Conservation (phyloP, 2,113 vertebrate species). For the Dipodomys merriami region DNA sequence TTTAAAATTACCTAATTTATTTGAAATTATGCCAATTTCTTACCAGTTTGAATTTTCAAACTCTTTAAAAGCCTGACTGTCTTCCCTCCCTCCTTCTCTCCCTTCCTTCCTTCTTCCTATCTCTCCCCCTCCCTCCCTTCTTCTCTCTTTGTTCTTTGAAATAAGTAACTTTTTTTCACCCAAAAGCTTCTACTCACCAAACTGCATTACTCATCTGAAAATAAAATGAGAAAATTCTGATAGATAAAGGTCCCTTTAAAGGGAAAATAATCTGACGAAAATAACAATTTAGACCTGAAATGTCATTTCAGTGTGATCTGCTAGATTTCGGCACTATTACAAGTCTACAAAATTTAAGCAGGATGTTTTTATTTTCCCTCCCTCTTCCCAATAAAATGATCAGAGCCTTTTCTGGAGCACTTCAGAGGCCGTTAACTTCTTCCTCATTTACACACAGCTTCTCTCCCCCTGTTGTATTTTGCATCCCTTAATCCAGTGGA, state of each 20-base stretch:
- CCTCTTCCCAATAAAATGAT: conserved; percentile 73
- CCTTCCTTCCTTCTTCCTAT: too few species aligned
- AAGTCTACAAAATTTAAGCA: conserved; percentile 60
- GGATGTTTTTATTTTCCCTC: conserved; percentile 13
- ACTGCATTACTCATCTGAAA: conserved; percentile 15
- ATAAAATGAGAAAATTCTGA: conserved; percentile 55
- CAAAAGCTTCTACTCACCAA: conserved; percentile 35
- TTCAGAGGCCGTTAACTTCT: conserved; percentile 78
- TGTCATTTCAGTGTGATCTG: not conserved
- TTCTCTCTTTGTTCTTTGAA: not conserved
- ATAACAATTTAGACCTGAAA: conserved; percentile 48
- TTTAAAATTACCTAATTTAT: conserved; percentile 1
- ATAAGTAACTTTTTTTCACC: not conserved
- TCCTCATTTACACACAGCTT: conserved; percentile 76
- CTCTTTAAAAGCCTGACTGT: too few species aligned
- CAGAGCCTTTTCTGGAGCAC: conserved; percentile 73
- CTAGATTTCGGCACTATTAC: conserved; percentile 26
- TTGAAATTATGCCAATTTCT: not conserved
- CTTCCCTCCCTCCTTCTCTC: not conserved
- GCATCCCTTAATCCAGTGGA: conserved; percentile 80
- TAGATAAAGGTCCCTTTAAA: conserved; percentile 13
- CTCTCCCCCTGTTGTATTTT: conserved; percentile 76
- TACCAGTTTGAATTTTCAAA: not conserved
- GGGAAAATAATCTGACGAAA: conserved; percentile 8
- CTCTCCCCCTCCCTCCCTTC: too few species aligned